Evolutionary conservation across 2,888 invertebrate genomes (phyloP), one percentile per base, ranked within the genome.

Genomic region (Apotomis turbidana): DNA sequence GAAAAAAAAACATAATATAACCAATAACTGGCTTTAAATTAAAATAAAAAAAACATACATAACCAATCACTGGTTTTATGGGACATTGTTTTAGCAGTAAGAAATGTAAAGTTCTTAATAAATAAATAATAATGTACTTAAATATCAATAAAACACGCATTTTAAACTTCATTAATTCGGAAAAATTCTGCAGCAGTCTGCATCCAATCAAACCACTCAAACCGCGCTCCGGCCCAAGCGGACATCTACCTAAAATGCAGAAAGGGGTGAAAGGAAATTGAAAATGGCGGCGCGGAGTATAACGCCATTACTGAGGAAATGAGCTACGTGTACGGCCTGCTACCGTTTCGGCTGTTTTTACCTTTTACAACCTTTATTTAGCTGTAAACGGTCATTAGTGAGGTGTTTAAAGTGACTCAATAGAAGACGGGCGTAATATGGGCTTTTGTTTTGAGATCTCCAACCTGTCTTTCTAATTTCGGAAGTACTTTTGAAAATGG

Each of bases 261-360:
- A 88, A 89, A 90, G 87, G 88, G 88, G 88, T 88, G 88, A 72
- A 68, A 89, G 90, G 91, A 91, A 91, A 91, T 91, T 91, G 91
- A 91, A 91, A 91, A 91, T 90, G 91, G 89, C 86, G 90, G 88
- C 87, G 84, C 89, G 90, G 90, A 90, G 88, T 90, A 89, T 90
- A 90, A 90, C 89, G 87, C 90, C 88, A 91, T 91, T 90, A 91
- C 91, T 86, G 86, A 87, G 91, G 91, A 91, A 91, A 91, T 91
- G 90, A 91, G 91, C 83, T 90, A 90, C 91, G 91, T 89, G 87
- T 87, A 87, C 89, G 88, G 87, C 62, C 61, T 36, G 49, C 63
- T 51, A 60, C 36, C 67, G 58, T 54, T 68, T 63, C n/a, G 58
- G 44, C 13, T 57, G 63, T 72, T 72, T 72, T 72, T 68, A 62